Evolutionary conservation across 2,113 vertebrate genomes (phyloP).

Genomic region (Cheilinus undulatus): DNA sequence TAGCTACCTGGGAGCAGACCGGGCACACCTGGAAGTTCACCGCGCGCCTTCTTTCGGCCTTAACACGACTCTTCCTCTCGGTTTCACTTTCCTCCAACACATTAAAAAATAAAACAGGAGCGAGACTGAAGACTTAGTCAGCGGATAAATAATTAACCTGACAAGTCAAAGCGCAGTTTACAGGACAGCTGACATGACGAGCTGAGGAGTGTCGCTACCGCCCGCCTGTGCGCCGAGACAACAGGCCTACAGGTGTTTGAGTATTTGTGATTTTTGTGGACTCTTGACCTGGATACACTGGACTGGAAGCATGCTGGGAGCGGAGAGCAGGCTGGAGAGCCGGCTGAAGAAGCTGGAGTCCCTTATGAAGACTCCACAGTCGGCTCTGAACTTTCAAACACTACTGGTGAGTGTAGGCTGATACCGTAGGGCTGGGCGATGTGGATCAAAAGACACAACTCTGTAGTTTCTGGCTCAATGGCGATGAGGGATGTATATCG

Average conservation of each 20-base stretch:
- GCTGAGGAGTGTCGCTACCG: constrained; percentile 28
- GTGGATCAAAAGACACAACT: too few species aligned
- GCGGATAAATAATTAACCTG: constrained; percentile 56
- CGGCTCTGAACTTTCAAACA: constrained; percentile 91
- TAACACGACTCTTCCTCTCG: neutral
- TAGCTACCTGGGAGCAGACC: constrained; percentile 43
- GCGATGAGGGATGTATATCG: too few species aligned
- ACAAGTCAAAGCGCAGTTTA: constrained; percentile 15
- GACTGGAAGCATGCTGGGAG: constrained; percentile 84
- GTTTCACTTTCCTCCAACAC: neutral
- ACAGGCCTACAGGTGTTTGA: constrained; percentile 23
- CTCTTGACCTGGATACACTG: constrained; percentile 39
- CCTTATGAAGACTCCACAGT: constrained; percentile 89
- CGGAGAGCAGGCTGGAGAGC: constrained; percentile 84
- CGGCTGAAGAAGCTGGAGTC: constrained; percentile 90
- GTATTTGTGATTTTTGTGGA: constrained; percentile 21
- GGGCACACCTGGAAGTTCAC: constrained; percentile 38
- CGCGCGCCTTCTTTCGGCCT: neutral
- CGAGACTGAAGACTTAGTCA: neutral
- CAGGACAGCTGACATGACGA: constrained; percentile 46
- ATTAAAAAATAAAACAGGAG: neutral
- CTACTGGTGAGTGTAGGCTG: constrained; percentile 88
- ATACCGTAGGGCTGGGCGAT: too few species aligned
- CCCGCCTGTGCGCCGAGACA: neutral
- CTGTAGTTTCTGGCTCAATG: too few species aligned